Conservation (phyloP, 2,888 invertebrate species). For the Imbricaverruca yamaguchii region DNA sequence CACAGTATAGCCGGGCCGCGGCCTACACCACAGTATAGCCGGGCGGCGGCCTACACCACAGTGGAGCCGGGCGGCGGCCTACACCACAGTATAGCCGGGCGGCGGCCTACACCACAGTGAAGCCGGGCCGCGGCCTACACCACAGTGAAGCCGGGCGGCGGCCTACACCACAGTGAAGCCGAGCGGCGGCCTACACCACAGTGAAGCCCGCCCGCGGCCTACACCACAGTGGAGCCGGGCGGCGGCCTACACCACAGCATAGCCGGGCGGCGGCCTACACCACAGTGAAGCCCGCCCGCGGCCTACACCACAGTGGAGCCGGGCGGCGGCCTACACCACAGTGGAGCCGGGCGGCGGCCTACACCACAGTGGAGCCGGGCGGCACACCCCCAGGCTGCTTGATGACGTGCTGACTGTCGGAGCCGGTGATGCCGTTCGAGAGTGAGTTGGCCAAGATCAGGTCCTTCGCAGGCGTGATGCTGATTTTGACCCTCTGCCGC, state of each 20-base stretch:
- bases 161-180: background rate
- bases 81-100: background rate
- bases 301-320: constrained; percentile 9
- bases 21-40: background rate
- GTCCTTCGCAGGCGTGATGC: background rate
- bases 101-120: background rate
- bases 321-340: background rate
- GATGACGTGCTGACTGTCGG: background rate
- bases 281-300: background rate
- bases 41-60: background rate
- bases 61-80: background rate
- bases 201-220: background rate
- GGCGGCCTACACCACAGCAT: background rate
- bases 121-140: background rate
- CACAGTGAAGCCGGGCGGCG: background rate
- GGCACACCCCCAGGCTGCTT: background rate
- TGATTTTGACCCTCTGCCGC: background rate
- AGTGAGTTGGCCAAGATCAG: background rate
- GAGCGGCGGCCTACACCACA: background rate
- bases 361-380: constrained; percentile 4
- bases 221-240: background rate
- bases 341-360: background rate
- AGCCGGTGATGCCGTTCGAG: background rate
- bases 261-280: background rate
- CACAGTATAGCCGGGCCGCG: background rate